These are phyloP conservation scores for Neotragus moschatus DNA, from an alignment of 2,113 vertebrate genomes.

Conservation along the genomic window DNA sequence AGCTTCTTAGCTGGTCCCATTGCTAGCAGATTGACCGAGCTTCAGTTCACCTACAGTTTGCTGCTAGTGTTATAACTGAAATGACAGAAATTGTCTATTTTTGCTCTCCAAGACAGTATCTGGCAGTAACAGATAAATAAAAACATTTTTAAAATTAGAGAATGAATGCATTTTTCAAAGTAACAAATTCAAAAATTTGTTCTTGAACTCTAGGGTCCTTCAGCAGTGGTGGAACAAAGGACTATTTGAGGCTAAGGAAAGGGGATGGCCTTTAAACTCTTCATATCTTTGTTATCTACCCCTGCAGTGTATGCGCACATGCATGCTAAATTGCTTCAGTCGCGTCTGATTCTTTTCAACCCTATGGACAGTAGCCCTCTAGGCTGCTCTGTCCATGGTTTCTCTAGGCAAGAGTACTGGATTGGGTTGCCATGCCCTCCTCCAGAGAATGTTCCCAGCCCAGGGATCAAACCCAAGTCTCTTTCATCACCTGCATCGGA, in stretches of 20 bases:
- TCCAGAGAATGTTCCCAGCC: neutral
- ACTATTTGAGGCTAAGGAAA: neutral
- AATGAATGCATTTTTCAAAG: constrained; percentile 16
- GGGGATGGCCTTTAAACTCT: neutral
- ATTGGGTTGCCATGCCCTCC: neutral
- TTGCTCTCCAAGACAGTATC: neutral
- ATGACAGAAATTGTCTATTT: neutral
- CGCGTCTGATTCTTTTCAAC: neutral
- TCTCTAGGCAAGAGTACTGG: neutral
- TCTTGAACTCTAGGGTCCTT: neutral
- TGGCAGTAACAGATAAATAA: neutral
- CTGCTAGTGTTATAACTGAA: neutral
- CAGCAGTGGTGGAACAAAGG: neutral
- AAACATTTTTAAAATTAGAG: neutral
- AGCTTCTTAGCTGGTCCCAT: neutral
- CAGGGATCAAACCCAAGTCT: neutral
- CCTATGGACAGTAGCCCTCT: neutral
- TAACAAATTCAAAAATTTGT: neutral
- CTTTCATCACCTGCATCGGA: neutral
- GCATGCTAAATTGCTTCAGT: neutral
- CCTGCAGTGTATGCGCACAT: fast-evolving
- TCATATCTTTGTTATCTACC: neutral
- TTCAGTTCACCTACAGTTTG: neutral
- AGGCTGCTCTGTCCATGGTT: neutral
- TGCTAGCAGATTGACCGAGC: neutral